Percentiles rank a stretch among this genome's conserved stretches.
phyloP scores from a whole-genome alignment of 1,140 invertebrate genomes.

The Conus betulinus region DNA sequence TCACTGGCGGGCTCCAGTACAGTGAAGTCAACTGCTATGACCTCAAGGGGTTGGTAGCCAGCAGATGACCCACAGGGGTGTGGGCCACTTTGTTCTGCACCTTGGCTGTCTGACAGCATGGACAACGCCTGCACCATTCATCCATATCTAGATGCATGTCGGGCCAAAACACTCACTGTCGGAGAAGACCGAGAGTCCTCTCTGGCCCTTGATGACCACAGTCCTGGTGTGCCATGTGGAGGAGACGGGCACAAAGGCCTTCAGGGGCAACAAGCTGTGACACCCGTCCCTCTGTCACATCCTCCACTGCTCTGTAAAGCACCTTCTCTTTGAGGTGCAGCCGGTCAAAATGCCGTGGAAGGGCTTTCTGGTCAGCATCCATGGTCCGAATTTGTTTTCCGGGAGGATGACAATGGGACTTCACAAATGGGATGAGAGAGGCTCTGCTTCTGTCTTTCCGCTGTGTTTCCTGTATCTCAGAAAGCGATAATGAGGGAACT shows the following conservation, averaged over 20 bases:
- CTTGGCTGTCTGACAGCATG: slow-evolving; percentile 43
- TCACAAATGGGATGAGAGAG: background rate
- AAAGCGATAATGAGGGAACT: background rate
- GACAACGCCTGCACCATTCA: slow-evolving; percentile 35
- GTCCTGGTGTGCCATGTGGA: slow-evolving; percentile 30
- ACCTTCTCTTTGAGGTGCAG: slow-evolving; percentile 10
- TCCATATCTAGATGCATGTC: slow-evolving; percentile 37
- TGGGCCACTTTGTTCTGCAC: background rate
- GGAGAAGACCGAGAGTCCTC: slow-evolving; percentile 38
- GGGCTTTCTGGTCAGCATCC: background rate
- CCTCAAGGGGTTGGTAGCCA: slow-evolving; percentile 11
- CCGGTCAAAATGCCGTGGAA: background rate
- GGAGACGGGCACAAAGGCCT: background rate
- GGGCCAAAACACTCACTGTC: slow-evolving; percentile 44
- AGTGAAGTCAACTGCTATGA: slow-evolving; percentile 43
- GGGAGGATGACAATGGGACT: background rate
- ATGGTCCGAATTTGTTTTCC: background rate
- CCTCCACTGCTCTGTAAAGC: slow-evolving; percentile 8
- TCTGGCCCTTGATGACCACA: slow-evolving; percentile 45
- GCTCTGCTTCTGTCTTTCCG: background rate
- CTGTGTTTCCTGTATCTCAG: background rate
- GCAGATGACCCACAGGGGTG: slow-evolving; percentile 32
- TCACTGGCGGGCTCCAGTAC: slow-evolving; percentile 32
- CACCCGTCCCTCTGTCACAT: background rate
- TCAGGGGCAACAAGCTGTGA: slow-evolving; percentile 39